Conservation (phyloP, 2,888 invertebrate species). For the Amphimallon solstitiale region DNA sequence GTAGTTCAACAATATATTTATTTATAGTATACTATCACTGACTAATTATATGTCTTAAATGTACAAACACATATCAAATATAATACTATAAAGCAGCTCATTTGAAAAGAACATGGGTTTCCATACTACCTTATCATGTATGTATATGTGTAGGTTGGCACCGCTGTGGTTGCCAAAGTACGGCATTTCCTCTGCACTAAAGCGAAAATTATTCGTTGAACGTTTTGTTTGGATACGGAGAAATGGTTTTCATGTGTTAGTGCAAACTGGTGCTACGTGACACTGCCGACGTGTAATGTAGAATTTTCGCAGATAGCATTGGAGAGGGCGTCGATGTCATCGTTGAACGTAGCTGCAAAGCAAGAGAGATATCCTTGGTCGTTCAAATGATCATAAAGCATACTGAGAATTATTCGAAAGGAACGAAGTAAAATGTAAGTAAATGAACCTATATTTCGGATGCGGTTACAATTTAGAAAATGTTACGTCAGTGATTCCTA, state of each 20-base stretch:
- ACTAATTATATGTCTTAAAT: too few relatives aligned
- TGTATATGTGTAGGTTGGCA: not conserved
- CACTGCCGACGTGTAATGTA: not conserved
- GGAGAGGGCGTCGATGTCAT: not conserved
- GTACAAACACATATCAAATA: too few relatives aligned
- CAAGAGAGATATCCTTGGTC: constrained; percentile 33
- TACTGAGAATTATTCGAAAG: constrained; percentile 12
- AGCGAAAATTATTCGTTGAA: constrained; percentile 19
- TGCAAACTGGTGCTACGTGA: not conserved
- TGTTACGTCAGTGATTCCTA: too few relatives aligned
- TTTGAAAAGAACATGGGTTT: constrained; percentile 7
- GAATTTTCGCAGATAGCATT: constrained; percentile 16
- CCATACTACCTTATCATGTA: constrained; percentile 6
- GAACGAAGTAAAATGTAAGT: not conserved
- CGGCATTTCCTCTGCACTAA: constrained; percentile 7
- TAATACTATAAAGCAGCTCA: not conserved
- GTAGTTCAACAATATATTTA: too few relatives aligned
- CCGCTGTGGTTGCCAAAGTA: constrained; percentile 11
- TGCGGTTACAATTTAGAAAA: too few relatives aligned
- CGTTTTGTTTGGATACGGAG: constrained; percentile 24
- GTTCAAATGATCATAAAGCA: constrained; percentile 28
- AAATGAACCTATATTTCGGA: not conserved
- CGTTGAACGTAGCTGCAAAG: constrained; percentile 2
- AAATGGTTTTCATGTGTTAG: constrained; percentile 8
- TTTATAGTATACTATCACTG: too few relatives aligned